phyloP scores from a whole-genome alignment of 2,888 invertebrate genomes.

The Callinectes sapidus region DNA sequence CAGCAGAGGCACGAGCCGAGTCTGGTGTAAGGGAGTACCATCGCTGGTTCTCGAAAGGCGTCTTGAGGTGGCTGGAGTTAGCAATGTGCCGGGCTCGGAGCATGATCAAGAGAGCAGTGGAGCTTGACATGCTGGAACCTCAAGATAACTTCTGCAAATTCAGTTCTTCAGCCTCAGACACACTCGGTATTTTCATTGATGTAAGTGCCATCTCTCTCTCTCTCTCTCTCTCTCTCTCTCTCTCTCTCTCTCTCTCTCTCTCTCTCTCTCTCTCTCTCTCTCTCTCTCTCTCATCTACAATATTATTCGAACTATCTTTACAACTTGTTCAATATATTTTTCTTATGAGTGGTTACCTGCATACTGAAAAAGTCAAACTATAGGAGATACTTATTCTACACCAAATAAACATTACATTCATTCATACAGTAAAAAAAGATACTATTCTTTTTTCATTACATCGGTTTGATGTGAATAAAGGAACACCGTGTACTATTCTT shows the following conservation, averaged over 20 bases:
- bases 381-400: not conserved
- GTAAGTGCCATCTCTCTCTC: constrained; percentile 24
- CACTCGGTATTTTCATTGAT: constrained; percentile 68
- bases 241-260: too few relatives aligned
- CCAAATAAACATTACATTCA: not conserved
- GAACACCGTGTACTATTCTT: not conserved
- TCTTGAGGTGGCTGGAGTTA: constrained; percentile 71
- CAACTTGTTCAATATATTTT: not conserved
- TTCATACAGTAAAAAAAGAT: not conserved
- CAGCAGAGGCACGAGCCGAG: constrained; percentile 57
- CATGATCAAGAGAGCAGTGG: constrained; percentile 69
- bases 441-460: not conserved
- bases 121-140: constrained; percentile 65
- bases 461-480: not conserved
- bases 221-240: not conserved
- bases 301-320: not conserved
- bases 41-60: constrained; percentile 70
- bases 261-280: not conserved
- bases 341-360: not conserved
- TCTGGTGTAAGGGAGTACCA: constrained; percentile 71
- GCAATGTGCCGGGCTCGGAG: constrained; percentile 50
- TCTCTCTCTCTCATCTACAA: too few relatives aligned
- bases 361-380: not conserved
- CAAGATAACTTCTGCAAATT: constrained; percentile 62
- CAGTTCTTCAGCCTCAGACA: constrained; percentile 70